Evolutionary conservation across 2,888 invertebrate genomes (phyloP).

Genomic region (Drosophila multiciliata): DNA sequence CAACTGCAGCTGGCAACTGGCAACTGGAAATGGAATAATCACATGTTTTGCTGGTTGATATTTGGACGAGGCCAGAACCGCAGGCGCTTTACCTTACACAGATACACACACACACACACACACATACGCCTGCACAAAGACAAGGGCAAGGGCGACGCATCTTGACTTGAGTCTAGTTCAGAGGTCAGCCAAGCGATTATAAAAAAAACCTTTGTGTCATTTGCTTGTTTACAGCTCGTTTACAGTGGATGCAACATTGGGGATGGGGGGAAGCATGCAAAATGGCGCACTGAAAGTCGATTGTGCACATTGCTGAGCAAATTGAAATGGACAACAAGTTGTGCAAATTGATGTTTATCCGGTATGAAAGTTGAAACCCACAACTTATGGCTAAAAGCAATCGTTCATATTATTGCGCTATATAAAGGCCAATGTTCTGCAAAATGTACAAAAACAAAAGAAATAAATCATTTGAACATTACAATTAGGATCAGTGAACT

Average conservation of each 20-base stretch:
- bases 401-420: not conserved
- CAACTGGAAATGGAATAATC: constrained; percentile 32
- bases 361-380: constrained; percentile 7
- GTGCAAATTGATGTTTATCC: not conserved
- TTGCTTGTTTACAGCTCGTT: constrained; percentile 2
- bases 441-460: constrained; percentile 6
- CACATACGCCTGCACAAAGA: not conserved
- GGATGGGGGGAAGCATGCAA: not conserved
- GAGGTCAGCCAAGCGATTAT: constrained; percentile 45
- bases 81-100: constrained; percentile 27
- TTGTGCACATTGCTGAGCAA: constrained; percentile 3
- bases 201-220: constrained; percentile 26
- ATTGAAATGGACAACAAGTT: not conserved
- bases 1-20: constrained; percentile 8
- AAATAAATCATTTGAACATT: constrained; percentile 5
- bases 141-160: constrained; percentile 69
- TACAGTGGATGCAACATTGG: not conserved
- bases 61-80: constrained; percentile 38
- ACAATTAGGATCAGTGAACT: constrained; percentile 56
- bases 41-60: constrained; percentile 6
- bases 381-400: not conserved
- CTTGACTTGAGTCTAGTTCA: constrained; percentile 9
- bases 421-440: constrained; percentile 12
- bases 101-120: not conserved
- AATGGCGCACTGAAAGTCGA: not conserved